These are phyloP conservation scores for Andrena marginata DNA, from an alignment of 2,888 invertebrate species.

Conservation along the genomic window DNA sequence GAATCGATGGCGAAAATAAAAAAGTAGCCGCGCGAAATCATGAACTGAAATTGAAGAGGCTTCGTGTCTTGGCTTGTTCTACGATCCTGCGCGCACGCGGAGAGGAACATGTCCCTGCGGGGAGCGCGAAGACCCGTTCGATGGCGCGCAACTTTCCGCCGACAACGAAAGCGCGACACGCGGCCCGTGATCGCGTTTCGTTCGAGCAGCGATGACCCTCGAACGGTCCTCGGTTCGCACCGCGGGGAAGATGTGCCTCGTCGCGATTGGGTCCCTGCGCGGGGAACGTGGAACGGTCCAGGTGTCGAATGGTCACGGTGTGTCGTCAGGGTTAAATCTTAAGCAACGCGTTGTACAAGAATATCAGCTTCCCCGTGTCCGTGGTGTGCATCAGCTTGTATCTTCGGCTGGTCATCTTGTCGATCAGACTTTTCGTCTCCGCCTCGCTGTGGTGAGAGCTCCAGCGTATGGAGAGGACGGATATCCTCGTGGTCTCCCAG, in stretches of 20 bases:
- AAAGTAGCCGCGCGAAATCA: background rate
- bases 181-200: background rate
- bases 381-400: conserved; percentile 78
- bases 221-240: conserved; percentile 1
- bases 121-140: conserved; percentile 20
- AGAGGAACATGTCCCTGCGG: background rate
- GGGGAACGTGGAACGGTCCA: conserved; percentile 34
- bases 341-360: conserved; percentile 78
- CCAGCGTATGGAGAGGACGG: conserved; percentile 82
- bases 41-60: conserved; percentile 8
- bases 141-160: background rate
- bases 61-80: conserved; percentile 29
- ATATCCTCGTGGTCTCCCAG: conserved; percentile 82
- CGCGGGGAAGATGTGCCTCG: background rate
- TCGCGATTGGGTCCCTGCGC: background rate
- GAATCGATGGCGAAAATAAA: conserved; percentile 25
- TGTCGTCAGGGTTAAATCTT: conserved; percentile 76
- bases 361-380: conserved; percentile 80
- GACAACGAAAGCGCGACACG: background rate
- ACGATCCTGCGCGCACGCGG: conserved; percentile 12
- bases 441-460: conserved; percentile 79
- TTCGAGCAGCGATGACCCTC: background rate
- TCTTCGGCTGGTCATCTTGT: conserved; percentile 77
- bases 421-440: conserved; percentile 80
- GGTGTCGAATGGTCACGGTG: conserved; percentile 7